Conservation (phyloP, 1,140 invertebrate species). For the Eueides isabella region DNA sequence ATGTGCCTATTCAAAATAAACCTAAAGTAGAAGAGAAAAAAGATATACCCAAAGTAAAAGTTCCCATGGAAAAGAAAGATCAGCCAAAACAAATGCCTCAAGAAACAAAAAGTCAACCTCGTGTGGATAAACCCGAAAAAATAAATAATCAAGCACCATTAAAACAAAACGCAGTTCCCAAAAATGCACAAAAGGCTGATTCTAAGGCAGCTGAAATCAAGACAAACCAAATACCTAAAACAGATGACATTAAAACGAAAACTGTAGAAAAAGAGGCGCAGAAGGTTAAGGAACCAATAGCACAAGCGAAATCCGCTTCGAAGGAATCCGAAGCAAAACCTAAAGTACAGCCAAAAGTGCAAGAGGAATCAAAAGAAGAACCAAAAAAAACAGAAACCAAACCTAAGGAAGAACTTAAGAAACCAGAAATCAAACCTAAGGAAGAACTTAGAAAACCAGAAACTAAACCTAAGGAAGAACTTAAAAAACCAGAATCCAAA, state of each 20-base stretch:
- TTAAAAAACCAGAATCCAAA: slow-evolving; percentile 38
- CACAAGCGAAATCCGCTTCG: background rate
- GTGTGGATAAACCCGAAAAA: slow-evolving; percentile 8
- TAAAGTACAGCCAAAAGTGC: slow-evolving; percentile 30
- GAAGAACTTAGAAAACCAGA: slow-evolving; percentile 30
- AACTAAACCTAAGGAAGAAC: slow-evolving; percentile 36
- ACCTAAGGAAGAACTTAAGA: slow-evolving; percentile 33
- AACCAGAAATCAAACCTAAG: slow-evolving; percentile 38
- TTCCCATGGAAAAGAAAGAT: slow-evolving; percentile 26
- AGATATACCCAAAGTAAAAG: slow-evolving; percentile 25
- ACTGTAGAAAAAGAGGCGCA: slow-evolving; percentile 28
- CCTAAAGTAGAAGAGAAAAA: slow-evolving; percentile 39
- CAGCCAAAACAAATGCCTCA: slow-evolving; percentile 19
- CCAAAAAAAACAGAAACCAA: slow-evolving; percentile 30
- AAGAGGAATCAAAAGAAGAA: slow-evolving; percentile 37
- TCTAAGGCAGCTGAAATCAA: slow-evolving; percentile 51
- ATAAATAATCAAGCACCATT: slow-evolving; percentile 17
- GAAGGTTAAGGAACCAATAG: slow-evolving; percentile 20
- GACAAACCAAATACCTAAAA: slow-evolving; percentile 25
- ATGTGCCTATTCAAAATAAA: slow-evolving; percentile 35
- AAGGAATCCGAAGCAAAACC: slow-evolving; percentile 30
- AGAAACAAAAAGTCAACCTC: slow-evolving; percentile 8
- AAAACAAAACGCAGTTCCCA: slow-evolving; percentile 29
- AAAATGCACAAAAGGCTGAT: slow-evolving; percentile 71
- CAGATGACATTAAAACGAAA: slow-evolving; percentile 13